Evolutionary conservation across 1,140 invertebrate species (phyloP), one percentile per base, ranked within the genome.

Genomic region (Thaumetopoea pityocampa): DNA sequence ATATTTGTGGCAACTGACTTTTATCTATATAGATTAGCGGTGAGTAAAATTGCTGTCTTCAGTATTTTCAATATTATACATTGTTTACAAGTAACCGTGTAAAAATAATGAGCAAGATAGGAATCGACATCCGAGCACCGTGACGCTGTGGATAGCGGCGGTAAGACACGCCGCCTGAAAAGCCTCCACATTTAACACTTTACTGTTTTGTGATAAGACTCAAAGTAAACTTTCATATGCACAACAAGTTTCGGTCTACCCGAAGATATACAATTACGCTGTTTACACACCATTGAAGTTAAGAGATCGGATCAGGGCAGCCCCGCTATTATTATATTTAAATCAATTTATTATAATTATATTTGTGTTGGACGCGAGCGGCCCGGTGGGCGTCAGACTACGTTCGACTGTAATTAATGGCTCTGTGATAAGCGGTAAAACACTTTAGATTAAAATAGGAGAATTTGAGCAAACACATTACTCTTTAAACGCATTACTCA

Each of bases 271-370:
- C 53, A 62, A 69, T 65, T 67, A 71, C 51, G 59, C 41, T 81
- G 67, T 81, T 72, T 78, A 78, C 64, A 68, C 51, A 53, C 37
- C 29, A 42, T 34, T 27, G 23, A 38, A 42, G 11, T 50, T 9
- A 26, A 6, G 17, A 48, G 62, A 68, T 68, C 59, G 38, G 27
- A 65, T 62, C 58, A 19, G 17, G 36, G 30, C 35, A 45, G 47
- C 54, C 55, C 63, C 63, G 66, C 66, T 38, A 68, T 81, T 74
- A 74, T 70, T 68, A 72, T 61, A 73, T 76, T 79, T 73, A 76
- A 82, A 78, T 79, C 73, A 78, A 82, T 82, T n/a, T 78, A 76
- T 64, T 61, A 51, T 72, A 61, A 82, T 79, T 73, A 78, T 66
- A 62, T 69, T 67, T 65, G 60, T 58, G 34, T 40, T 53, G 43